Evolutionary conservation across 23 tunicate species (phyloP).

Genomic region (Phallusia fumigata): DNA sequence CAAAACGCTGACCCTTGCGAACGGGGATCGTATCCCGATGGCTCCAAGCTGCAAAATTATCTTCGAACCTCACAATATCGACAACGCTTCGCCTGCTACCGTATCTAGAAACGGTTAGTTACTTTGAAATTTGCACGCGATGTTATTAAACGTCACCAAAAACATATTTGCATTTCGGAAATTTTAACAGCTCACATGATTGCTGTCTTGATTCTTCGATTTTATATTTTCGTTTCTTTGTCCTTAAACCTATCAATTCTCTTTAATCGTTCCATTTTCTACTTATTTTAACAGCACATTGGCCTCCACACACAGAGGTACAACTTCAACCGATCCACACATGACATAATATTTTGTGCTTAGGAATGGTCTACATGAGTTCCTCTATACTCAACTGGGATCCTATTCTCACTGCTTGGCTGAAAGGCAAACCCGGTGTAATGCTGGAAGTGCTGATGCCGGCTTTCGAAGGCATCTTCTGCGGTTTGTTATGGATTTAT

Average conservation of each 20-base stretch:
- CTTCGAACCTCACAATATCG: conserved; percentile 96
- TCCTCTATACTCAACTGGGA: conserved; percentile 88
- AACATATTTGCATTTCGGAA: no score
- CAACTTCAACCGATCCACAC: no score
- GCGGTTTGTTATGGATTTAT: conserved; percentile 11
- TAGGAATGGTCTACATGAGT: conserved; percentile 98
- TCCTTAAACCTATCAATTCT: no score
- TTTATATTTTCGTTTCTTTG: no score
- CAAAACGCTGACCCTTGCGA: conserved; percentile 91
- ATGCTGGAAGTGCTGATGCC: conserved; percentile 70
- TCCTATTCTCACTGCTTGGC: conserved; percentile 92
- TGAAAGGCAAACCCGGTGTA: conserved; percentile 53
- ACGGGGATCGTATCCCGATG: conserved; percentile 99
- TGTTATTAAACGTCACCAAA: no score
- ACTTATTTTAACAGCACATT: no score
- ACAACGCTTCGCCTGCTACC: conserved; percentile 98
- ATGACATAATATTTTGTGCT: no score
- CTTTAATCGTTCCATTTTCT: no score
- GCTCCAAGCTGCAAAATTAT: conserved; percentile 93
- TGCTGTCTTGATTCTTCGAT: no score
- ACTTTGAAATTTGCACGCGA: not conserved
- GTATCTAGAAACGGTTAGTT: conserved; percentile 87
- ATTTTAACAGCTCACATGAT: no score
- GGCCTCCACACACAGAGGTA: no score
- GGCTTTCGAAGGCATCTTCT: conserved; percentile 61